These are phyloP conservation scores for Cervus canadensis DNA, from an alignment of 2,113 vertebrate genomes.

Conservation along the genomic window DNA sequence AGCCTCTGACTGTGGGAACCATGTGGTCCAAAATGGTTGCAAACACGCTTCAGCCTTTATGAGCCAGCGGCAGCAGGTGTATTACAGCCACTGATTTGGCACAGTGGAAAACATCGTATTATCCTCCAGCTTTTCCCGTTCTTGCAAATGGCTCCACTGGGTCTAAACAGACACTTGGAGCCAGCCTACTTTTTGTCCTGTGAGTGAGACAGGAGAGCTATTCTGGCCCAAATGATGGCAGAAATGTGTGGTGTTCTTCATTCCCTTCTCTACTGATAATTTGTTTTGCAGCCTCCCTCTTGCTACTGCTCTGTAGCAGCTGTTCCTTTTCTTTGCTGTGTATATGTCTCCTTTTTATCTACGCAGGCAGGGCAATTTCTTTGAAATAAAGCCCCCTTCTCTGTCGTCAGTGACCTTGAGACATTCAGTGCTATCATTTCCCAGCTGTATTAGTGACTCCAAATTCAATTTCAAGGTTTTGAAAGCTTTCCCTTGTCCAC, in stretches of 20 bases:
- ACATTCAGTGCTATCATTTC: conserved; percentile 47
- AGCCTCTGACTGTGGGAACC: not conserved
- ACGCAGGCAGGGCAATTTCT: conserved; percentile 64
- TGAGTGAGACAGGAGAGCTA: not conserved
- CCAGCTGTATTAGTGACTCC: conserved; percentile 63
- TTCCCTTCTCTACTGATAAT: not conserved
- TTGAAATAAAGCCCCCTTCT: conserved; percentile 65
- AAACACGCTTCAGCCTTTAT: not conserved
- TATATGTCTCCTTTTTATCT: conserved; percentile 51
- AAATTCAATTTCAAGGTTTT: conserved; percentile 65
- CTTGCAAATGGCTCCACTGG: not conserved
- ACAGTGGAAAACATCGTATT: not conserved
- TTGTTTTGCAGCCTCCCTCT: conserved; percentile 1
- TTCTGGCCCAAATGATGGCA: not conserved
- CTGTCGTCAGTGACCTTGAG: conserved; percentile 58
- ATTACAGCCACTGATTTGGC: not conserved
- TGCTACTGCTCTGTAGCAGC: not conserved
- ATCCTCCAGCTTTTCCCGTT: not conserved
- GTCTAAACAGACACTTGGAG: not conserved
- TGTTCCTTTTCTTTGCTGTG: conserved; percentile 18
- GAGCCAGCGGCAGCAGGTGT: not conserved
- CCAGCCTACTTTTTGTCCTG: not conserved
- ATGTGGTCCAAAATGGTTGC: not conserved
- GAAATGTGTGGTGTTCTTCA: not conserved
- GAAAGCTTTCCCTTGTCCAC: conserved; percentile 61